Evolutionary conservation across 2,888 invertebrate genomes (phyloP).

Genomic region (Gastracanthus pulcherrimus): DNA sequence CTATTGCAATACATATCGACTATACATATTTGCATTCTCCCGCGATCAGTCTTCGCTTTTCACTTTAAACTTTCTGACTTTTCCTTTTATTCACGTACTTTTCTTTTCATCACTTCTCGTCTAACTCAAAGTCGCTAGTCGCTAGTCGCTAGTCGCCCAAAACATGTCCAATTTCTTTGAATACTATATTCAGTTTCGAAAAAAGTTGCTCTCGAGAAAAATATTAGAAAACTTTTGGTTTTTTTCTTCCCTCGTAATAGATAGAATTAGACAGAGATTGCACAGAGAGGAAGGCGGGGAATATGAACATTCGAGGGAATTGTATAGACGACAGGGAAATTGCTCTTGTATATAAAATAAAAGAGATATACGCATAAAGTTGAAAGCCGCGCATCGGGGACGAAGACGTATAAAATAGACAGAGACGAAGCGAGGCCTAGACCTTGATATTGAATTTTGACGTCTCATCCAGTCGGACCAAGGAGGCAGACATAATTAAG

Average conservation of each 20-base stretch:
- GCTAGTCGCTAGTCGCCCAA: not conserved
- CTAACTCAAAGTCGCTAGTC: not conserved
- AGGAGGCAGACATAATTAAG: constrained; percentile 47
- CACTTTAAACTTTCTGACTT: no score
- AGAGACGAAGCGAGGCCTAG: constrained; percentile 18
- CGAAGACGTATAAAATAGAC: not conserved
- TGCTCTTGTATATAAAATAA: constrained; percentile 6
- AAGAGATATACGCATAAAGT: constrained; percentile 29
- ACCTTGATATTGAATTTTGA: constrained; percentile 51
- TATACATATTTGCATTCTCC: not conserved
- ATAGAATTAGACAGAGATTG: no score
- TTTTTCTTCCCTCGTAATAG: no score
- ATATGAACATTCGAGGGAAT: constrained; percentile 15
- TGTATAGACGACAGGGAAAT: not conserved
- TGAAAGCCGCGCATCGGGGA: not conserved
- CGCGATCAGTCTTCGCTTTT: no score
- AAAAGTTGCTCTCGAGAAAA: not conserved
- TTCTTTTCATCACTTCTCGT: not conserved
- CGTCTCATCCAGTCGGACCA: constrained; percentile 50
- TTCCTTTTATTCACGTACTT: not conserved
- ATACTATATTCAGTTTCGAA: not conserved
- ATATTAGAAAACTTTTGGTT: constrained; percentile 20
- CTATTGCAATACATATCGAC: not conserved
- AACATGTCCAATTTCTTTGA: constrained; percentile 13
- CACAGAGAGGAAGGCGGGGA: not conserved